Percentiles rank a stretch among this genome's conserved stretches.
These are phyloP conservation scores for Drosophila cardini DNA, from an alignment of 1,140 invertebrate species.

Conservation along the genomic window DNA sequence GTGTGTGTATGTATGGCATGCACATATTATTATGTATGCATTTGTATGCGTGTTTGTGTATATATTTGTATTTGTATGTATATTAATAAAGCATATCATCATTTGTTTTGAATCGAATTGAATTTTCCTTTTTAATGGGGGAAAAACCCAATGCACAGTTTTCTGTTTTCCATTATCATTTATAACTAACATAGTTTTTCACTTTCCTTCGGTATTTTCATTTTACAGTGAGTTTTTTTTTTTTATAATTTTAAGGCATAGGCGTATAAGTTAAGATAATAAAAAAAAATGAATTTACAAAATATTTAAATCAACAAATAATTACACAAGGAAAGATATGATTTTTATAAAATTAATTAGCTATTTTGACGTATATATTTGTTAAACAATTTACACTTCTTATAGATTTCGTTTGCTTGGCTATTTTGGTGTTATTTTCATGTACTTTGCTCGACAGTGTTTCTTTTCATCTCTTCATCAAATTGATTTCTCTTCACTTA, in stretches of 20 bases:
- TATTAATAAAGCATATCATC: slow-evolving; percentile 33
- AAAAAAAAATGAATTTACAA: slow-evolving; percentile 11
- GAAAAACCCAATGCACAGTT: slow-evolving; percentile 23
- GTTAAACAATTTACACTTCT: slow-evolving; percentile 71
- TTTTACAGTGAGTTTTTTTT: slow-evolving; percentile 40
- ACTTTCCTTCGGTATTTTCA: slow-evolving; percentile 17
- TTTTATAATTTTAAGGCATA: slow-evolving; percentile 31
- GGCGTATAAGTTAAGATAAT: slow-evolving; percentile 38
- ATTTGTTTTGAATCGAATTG: slow-evolving; percentile 27
- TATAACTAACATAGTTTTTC: slow-evolving; percentile 23
- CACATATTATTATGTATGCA: slow-evolving; percentile 16
- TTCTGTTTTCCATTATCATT: slow-evolving; percentile 9
- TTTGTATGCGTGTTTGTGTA: slow-evolving; percentile 13
- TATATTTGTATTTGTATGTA: slow-evolving; percentile 12
- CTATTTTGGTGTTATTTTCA: slow-evolving; percentile 20
- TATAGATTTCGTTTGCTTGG: slow-evolving; percentile 32
- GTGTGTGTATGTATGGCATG: slow-evolving; percentile 21
- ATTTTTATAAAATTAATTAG: slow-evolving; percentile 54
- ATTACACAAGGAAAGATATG: slow-evolving; percentile 37
- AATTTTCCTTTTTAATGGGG: slow-evolving; percentile 2
- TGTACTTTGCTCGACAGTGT: no score
- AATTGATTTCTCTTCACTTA: background rate
- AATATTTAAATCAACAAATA: slow-evolving; percentile 42
- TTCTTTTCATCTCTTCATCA: background rate
- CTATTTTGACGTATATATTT: slow-evolving; percentile 64